phyloP scores from a whole-genome alignment of 2,888 invertebrate genomes.

The Folsomia candida region DNA sequence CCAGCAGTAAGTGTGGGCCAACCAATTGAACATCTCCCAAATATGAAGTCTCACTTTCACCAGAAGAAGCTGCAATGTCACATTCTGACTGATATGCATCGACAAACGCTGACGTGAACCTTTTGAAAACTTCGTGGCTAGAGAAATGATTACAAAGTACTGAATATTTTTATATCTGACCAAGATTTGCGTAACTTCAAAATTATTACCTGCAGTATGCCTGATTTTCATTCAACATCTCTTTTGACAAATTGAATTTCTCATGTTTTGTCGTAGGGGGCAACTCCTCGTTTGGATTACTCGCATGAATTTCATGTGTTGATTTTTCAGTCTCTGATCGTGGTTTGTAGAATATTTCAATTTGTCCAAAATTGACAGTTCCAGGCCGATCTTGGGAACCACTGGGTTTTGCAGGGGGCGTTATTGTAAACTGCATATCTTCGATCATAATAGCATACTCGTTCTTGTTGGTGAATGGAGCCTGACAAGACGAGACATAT shows the following conservation, averaged over 20 bases:
- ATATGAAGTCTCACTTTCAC: constrained; percentile 1
- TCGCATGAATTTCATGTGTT: background rate
- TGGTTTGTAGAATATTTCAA: constrained; percentile 30
- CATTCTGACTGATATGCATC: constrained; percentile 14
- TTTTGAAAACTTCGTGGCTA: constrained; percentile 47
- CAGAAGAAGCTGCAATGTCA: background rate
- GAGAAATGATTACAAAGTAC: background rate
- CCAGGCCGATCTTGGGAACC: constrained; percentile 23
- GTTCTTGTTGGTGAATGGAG: constrained; percentile 42
- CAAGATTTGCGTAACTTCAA: background rate
- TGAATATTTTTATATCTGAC: background rate
- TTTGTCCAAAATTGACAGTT: constrained; percentile 38
- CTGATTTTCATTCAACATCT: constrained; percentile 29
- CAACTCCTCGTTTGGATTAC: background rate
- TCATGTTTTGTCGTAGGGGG: background rate
- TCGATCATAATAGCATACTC: constrained; percentile 46
- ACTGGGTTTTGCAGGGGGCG: constrained; percentile 21
- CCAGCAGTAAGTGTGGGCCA: constrained; percentile 42
- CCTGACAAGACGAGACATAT: no score
- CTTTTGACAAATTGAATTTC: constrained; percentile 13
- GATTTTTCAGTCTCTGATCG: background rate
- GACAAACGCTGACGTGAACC: constrained; percentile 42
- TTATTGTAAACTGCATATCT: constrained; percentile 39
- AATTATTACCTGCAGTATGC: constrained; percentile 32
- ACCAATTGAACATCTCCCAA: constrained; percentile 40